phyloP scores from a whole-genome alignment of 2,888 invertebrate genomes.

The Patella depressa region DNA sequence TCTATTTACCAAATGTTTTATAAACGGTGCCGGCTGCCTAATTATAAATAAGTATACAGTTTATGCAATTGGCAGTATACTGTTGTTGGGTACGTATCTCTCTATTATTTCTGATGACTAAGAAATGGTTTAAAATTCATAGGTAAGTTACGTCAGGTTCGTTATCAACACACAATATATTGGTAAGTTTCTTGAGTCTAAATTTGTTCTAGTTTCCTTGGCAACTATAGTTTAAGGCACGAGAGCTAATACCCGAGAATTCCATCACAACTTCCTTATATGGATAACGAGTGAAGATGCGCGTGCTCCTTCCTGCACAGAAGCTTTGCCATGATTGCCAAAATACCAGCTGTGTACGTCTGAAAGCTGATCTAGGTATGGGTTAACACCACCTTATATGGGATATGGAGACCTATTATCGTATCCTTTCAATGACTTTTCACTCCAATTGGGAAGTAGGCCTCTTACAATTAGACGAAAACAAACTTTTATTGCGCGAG shows the following conservation, averaged over 20 bases:
- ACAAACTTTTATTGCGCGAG: background rate
- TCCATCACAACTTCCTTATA: constrained; percentile 9
- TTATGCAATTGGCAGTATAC: no score
- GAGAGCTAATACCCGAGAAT: constrained; percentile 5
- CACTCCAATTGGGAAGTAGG: background rate
- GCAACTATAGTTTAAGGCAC: background rate
- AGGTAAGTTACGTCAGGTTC: no score
- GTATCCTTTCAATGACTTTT: background rate
- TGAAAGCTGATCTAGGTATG: background rate
- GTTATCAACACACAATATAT: no score
- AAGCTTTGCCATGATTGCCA: background rate
- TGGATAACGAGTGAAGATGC: constrained; percentile 5
- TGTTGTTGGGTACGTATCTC: no score
- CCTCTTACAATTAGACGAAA: background rate
- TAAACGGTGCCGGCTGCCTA: no score
- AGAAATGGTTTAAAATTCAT: no score
- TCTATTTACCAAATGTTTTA: no score
- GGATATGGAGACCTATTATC: background rate
- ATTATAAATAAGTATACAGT: no score
- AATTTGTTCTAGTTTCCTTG: constrained; percentile 5
- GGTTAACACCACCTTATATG: background rate
- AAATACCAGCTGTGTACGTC: background rate
- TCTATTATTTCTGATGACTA: no score
- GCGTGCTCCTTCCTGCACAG: constrained; percentile 8
- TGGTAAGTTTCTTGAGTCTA: background rate